A percentile compares a stretch with the other conserved stretches of the same genome.
Conservation (phyloP, 2,888 invertebrate species). For the Drosophila melanosoma region DNA sequence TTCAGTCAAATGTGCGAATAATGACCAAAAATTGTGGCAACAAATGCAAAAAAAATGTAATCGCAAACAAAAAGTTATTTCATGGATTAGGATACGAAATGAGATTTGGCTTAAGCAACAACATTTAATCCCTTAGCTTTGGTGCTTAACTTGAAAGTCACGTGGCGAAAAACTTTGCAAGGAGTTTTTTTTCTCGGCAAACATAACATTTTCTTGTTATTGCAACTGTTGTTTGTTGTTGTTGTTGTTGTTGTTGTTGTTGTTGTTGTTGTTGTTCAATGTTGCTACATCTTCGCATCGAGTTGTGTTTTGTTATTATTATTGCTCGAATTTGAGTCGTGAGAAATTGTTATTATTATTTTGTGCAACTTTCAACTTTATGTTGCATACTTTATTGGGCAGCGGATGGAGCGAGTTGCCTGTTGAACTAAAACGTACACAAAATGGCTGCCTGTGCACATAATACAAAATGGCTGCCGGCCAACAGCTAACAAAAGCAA, state of each 20-base stretch:
- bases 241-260: background rate
- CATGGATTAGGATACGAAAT: conserved; percentile 1
- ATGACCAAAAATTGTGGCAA: background rate
- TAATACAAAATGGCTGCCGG: conserved; percentile 49
- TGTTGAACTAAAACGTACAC: conserved; percentile 5
- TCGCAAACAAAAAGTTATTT: background rate
- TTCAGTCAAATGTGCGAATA: background rate
- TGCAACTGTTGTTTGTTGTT: conserved; percentile 9
- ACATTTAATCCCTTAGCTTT: background rate
- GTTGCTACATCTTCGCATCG: background rate
- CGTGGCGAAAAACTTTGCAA: background rate
- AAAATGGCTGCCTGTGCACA: conserved; percentile 49
- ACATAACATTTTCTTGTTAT: conserved; percentile 8
- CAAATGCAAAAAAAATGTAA: background rate
- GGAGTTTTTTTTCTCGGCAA: background rate
- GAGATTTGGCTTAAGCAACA: background rate
- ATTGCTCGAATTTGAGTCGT: background rate
- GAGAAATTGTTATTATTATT: conserved; percentile 19
- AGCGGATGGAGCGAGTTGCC: background rate
- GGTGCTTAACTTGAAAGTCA: conserved; percentile 12
- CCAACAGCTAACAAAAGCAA: conserved; percentile 32
- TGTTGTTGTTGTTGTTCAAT: background rate
- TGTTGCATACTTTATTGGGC: conserved; percentile 46
- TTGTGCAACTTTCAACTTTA: conserved; percentile 15
- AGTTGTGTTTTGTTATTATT: conserved; percentile 20